Evolutionary conservation across 2,888 invertebrate species (phyloP).

Genomic region (Drosophila meridiana): DNA sequence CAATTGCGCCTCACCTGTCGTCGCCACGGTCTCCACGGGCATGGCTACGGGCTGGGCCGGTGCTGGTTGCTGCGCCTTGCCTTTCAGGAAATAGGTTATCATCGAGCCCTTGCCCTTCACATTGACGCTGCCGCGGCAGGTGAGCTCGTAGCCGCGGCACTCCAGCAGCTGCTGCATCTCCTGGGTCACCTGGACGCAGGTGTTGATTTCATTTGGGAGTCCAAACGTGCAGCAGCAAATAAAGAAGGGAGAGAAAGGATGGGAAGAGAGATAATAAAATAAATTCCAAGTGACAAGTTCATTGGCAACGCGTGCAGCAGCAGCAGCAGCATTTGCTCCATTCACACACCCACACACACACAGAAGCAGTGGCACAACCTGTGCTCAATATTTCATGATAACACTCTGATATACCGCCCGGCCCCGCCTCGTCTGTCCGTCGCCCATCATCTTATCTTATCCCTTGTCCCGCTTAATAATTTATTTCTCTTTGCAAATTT

Average conservation of each 20-base stretch:
- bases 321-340: conserved; percentile 18
- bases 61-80: conserved; percentile 56
- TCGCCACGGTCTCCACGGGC: conserved; percentile 2
- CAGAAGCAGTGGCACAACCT: conserved; percentile 33
- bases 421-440: background rate
- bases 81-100: conserved; percentile 92
- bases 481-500: conserved; percentile 70
- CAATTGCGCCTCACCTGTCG: background rate
- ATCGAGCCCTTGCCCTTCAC: conserved; percentile 98
- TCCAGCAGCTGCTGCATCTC: conserved; percentile 93
- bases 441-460: background rate
- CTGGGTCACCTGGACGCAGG: conserved; percentile 90
- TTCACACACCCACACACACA: conserved; percentile 18
- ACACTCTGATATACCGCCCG: conserved; percentile 27
- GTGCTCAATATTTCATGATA: conserved; percentile 72
- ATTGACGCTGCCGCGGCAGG: conserved; percentile 94
- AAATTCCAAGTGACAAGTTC: conserved; percentile 73
- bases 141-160: conserved; percentile 91
- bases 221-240: background rate
- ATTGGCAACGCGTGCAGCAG: conserved; percentile 42
- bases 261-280: conserved; percentile 49
- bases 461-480: conserved; percentile 63
- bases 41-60: background rate
- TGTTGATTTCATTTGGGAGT: conserved; percentile 39
- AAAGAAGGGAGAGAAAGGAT: background rate